Evolutionary conservation across 2,797 vertebrate species (phyloP).

Genomic region (Melanitta fusca): DNA sequence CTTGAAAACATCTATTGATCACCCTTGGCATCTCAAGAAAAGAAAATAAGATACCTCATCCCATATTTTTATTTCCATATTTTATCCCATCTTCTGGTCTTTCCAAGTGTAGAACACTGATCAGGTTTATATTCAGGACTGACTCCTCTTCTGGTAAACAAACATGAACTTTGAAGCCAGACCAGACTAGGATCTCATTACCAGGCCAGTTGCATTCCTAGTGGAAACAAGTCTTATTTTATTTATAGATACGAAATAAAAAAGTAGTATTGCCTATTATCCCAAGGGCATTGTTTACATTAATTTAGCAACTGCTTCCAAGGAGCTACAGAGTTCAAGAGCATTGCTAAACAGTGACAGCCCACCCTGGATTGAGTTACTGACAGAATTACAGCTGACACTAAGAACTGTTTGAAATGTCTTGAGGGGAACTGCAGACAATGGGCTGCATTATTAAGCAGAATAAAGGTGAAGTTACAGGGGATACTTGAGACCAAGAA

Average conservation of each 20-base stretch:
- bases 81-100: not conserved
- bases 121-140: not conserved
- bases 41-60: not conserved
- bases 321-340: constrained; percentile 79
- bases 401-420: constrained; percentile 91
- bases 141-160: constrained; percentile 16
- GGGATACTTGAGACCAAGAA: constrained; percentile 83
- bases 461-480: constrained; percentile 87
- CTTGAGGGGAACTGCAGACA: constrained; percentile 86
- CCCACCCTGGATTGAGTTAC: constrained; percentile 86
- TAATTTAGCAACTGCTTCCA: constrained; percentile 81
- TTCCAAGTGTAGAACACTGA: not conserved
- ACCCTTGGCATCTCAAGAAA: not conserved
- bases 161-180: not conserved
- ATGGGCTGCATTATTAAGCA: constrained; percentile 85
- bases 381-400: constrained; percentile 91
- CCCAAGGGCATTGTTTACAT: constrained; percentile 81
- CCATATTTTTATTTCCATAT: not conserved
- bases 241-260: constrained; percentile 86
- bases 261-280: constrained; percentile 41
- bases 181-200: not conserved
- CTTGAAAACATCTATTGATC: not conserved
- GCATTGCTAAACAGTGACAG: constrained; percentile 77
- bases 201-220: constrained; percentile 63
- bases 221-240: constrained; percentile 76